Base-by-base conservation (phyloP, 1,140 invertebrate species). In the Hypsibius dujardini region DNA sequence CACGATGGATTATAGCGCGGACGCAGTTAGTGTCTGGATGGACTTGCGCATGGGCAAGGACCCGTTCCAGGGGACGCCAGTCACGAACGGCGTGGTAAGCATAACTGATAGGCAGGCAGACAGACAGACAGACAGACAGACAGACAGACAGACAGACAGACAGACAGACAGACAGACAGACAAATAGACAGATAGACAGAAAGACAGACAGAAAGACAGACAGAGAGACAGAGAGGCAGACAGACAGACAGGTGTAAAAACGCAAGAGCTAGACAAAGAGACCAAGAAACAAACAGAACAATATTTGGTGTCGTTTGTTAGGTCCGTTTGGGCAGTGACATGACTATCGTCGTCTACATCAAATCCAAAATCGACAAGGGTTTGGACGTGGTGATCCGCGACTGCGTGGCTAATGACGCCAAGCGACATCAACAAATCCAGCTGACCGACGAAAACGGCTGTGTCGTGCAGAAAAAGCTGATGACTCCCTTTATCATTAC, bases 391-490 rank as follows among this genome's bases (percentile, higher is more conserved):
- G 62, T 67, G 12, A 67, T 67, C 42, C 62, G 62, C 42, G 62
- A 67, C 62, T 67, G 62, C 45, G 62, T 67, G 62, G 62, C 62
- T 42, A 67, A 67, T 42, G 62, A 67, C 42, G 62, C 62, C 7
- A 67, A 67, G 42, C 12, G 45, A 42, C 62, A 67, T 42, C 62
- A 67, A 42, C 62, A 67, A 42, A 90, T 95, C 74, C 88, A 90
- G 76, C 82, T 95, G 28, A 92, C 89, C 46, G 91, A 95, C 77
- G 88, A 93, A 77, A 88, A 89, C 71, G 92, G 92, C 40, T 95
- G 92, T 79, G 90, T 94, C 42, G 79, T 94, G 47, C 83, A 91
- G 72, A 90, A 90, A 15, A 95, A 94, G 80, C 92, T 95, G 90
- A 90, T 95, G 77, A 91, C 89, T 73, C 86, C 89, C 76, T 91